Evolutionary conservation across 2,113 vertebrate genomes (phyloP), one percentile per base, ranked within the genome.

Genomic region (Trematomus loennbergii): DNA sequence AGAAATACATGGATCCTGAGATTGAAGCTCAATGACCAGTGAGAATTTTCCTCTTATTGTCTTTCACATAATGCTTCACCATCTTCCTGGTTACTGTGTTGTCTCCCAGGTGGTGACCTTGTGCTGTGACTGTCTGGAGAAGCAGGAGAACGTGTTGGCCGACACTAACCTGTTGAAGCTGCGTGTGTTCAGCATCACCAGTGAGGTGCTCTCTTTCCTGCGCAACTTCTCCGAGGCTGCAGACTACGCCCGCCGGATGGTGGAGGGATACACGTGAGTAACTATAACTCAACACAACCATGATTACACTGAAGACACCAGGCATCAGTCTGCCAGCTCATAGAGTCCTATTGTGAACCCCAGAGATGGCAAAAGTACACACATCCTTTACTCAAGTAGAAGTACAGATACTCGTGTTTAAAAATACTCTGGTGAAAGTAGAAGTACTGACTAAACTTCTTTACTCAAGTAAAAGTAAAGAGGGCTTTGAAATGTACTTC

Each of bases 181-280:
- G 72, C 93, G 95, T 9, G 84, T 97, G 69, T 94, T 98, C 62
- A 97, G 96, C 78, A 91, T 94, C 0, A 90, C 90, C 66, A 96
- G 96, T 0, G 97, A 99, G 92, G 96, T 96, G 57, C 96, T 98
- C 0, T 97, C 97, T 53, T 97, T 95, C 88, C 93, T 96, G 72
- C 96, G 95, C 70, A 83, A 84, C 75, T 98, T 98, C 81, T 78
- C 95, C 3, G 97, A 99, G 81, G 98, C 98, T 22, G 95, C 98
- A 0, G 88, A 81, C 25, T 96, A 94, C 0, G 93, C 97, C 71
- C 92, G 78, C 88, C 96, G 83, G 88, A 96, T 98, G 97, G 95
- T 99, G 91, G 96, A 97, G 0, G 98, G 97, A 78, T 99, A 98
- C 86, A 75, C 60, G 98, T 99, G 95, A 85, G 98, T 95, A 20